Conservation (phyloP, 2,113 vertebrate species). For the Corythoichthys haematopterus region DNA sequence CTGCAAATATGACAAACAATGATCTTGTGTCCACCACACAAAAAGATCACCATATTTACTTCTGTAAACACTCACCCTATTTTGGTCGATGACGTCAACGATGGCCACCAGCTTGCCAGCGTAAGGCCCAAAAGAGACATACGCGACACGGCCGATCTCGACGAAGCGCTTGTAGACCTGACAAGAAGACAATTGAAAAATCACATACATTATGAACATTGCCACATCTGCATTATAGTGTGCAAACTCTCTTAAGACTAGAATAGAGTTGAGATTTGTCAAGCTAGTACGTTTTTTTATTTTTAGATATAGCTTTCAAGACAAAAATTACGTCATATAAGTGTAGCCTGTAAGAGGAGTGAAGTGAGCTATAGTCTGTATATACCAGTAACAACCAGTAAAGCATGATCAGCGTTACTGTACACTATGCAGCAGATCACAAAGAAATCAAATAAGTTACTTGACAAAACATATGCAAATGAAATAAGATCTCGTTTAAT, state of each 20-base stretch:
- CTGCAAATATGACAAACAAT: constrained; percentile 53
- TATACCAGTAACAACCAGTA: background rate
- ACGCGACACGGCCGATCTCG: constrained; percentile 91
- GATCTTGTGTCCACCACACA: background rate
- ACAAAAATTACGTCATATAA: background rate
- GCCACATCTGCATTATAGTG: no score
- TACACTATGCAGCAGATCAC: background rate
- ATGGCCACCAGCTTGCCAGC: constrained; percentile 91
- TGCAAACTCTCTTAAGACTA: no score
- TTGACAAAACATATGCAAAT: background rate
- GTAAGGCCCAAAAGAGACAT: constrained; percentile 86
- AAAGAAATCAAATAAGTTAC: background rate
- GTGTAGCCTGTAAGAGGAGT: background rate
- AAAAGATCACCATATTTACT: background rate
- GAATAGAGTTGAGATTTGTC: background rate
- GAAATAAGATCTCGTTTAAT: background rate
- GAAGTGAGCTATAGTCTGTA: background rate
- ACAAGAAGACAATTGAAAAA: background rate
- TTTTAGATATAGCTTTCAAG: background rate
- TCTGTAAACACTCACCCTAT: constrained; percentile 72
- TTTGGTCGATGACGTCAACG: constrained; percentile 96
- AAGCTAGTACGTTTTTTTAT: background rate
- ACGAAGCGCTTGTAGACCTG: constrained; percentile 97
- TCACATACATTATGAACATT: background rate
- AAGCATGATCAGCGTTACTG: background rate